Evolutionary conservation across 2,113 vertebrate species (phyloP), one percentile per base, ranked within the genome.

Genomic region (Menura novaehollandiae): DNA sequence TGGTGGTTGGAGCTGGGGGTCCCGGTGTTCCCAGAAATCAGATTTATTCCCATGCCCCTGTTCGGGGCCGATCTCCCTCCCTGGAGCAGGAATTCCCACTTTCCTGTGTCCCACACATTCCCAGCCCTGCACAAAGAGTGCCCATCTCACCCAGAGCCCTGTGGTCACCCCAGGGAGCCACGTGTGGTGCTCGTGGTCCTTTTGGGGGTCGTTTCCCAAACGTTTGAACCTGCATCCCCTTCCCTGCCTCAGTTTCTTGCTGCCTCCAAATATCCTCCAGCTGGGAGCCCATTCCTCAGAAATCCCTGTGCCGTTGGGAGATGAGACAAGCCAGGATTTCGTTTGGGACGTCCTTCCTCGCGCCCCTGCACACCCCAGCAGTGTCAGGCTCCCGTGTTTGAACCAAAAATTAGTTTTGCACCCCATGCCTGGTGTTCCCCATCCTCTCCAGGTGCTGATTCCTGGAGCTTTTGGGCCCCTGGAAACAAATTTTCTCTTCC

Each of bases 201-300:
- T 77, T 86, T 51, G 2, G 28, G 59, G 33, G 3, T 41, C 8
- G 9, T 53, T 73, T 51, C 15, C 55, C 15, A 17, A 9, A 9
- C 3, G 1, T 52, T 41, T 2, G 22, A 39, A 17, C 60, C 19
- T 17, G 0, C 0, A 0, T 60, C 69, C 15, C 53, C 18, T 39
- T 63, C 26, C 15, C n/a, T 5, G 73, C 85, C 91, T 87, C 81
- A 20, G 43, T 59, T 85, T 85, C 60, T 19, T 27, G 0, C 35
- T 69, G 37, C 18, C 32, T 33, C 21, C 35, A 10, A 2, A 3
- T 3, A 6, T n/a, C 20, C 15, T 80, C 59, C 44, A 2, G 3
- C 21, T 9, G 11, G 51, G 60, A 67, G 5, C 13, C 20, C 19
- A 67, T 67, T 56, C 44, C 52, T 39, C 3, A 2, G 59, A 5